Conservation (phyloP, 2,113 vertebrate species). For the Cinclus mexicanus region DNA sequence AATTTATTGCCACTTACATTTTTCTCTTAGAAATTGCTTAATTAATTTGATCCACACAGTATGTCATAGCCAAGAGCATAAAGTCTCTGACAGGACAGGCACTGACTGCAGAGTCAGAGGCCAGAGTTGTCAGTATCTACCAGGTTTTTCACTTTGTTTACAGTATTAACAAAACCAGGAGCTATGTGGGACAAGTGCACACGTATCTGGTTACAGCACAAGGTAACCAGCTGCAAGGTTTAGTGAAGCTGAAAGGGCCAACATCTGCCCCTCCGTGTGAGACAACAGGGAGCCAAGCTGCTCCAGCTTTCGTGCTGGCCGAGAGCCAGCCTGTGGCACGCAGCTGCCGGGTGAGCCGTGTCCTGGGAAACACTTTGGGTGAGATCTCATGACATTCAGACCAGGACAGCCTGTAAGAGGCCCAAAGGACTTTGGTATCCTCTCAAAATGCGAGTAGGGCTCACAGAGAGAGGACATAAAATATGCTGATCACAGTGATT, state of each 20-base stretch:
- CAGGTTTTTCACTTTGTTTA: background rate
- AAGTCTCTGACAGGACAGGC: background rate
- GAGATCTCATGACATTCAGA: background rate
- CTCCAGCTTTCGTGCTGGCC: background rate
- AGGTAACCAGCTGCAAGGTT: slow-evolving; percentile 28
- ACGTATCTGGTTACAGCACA: background rate
- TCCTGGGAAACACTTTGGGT: background rate
- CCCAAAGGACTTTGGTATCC: background rate
- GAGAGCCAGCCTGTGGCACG: background rate
- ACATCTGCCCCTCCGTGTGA: slow-evolving; percentile 11
- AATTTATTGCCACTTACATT: background rate
- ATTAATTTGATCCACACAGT: background rate
- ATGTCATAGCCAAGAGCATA: background rate
- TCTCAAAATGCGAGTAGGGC: background rate
- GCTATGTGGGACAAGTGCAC: background rate
- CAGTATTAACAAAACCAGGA: background rate
- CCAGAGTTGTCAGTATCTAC: background rate
- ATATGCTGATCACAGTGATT: background rate
- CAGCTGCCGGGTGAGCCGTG: background rate
- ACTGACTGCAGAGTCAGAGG: background rate
- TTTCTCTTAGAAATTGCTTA: background rate
- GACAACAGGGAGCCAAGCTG: background rate
- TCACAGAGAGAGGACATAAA: background rate
- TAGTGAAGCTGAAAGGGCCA: background rate
- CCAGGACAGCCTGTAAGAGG: background rate